Evolutionary conservation across 2,113 vertebrate species (phyloP).

Genomic region (Serilophus lunatus): DNA sequence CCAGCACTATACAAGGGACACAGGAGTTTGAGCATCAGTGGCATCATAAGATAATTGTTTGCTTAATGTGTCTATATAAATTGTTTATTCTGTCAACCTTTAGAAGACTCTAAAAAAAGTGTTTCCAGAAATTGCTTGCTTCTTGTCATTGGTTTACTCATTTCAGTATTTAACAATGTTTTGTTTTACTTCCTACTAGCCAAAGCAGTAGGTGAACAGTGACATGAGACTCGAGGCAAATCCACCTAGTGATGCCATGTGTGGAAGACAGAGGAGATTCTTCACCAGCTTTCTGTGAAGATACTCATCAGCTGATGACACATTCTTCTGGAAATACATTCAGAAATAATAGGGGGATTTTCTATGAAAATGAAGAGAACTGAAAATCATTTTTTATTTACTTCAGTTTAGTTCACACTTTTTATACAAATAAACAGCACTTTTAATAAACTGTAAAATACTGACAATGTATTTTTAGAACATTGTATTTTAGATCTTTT

Average conservation of each 20-base stretch:
- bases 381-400: conserved; percentile 13
- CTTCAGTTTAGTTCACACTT: conserved; percentile 70
- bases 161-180: conserved; percentile 16
- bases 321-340: background rate
- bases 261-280: conserved; percentile 16
- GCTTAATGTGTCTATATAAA: background rate
- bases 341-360: background rate
- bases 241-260: background rate
- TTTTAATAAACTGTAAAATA: conserved; percentile 83
- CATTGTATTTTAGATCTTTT: conserved; percentile 56
- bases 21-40: background rate
- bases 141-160: background rate
- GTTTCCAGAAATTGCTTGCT: background rate
- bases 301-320: background rate
- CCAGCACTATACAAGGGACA: background rate
- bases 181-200: conserved; percentile 75
- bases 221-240: conserved; percentile 35
- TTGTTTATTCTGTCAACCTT: background rate
- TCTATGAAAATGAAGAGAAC: conserved; percentile 44
- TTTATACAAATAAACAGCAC: conserved; percentile 81
- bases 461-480: conserved; percentile 73
- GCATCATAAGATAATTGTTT: background rate
- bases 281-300: background rate
- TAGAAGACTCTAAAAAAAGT: background rate
- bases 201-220: conserved; percentile 88